Base-by-base conservation (phyloP, 2,113 vertebrate genomes). In the Malurus elegans region DNA sequence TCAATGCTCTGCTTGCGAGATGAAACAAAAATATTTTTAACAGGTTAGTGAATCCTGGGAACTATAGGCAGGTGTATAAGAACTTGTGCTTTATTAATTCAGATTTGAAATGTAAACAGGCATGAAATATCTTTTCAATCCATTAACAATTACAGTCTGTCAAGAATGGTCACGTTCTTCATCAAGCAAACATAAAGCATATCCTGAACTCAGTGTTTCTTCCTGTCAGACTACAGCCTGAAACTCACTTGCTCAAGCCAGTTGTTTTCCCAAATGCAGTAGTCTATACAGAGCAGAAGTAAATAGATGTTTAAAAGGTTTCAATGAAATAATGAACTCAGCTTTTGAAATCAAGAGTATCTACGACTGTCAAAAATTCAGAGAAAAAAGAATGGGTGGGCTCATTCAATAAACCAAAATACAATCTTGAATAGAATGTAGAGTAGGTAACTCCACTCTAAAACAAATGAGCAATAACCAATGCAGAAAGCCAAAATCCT, bases 111-210 rank as follows among this genome's bases (percentile, higher is more conserved):
- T 85, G 83, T 26, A 94, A 95, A 56, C 8, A 70, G 11, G 40
- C 38, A 18, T 24, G 17, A 90, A 88, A 54, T 45, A 40, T 3
- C 23, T 40, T 88, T 89, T 74, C 48, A 79, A 86, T 62, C 93
- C 92, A 96, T 93, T 97, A 95, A 96, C 97, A 96, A 96, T 86
- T 82, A 74, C 45, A 72, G 64, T 92, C 92, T 82, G 34, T 24
- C 66, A 80, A 76, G 45, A 95, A 95, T 78, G n/a, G 66, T 81
- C 93, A 12, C 3, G 0, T 93, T 96, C 90, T 91, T 91, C 89
- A 75, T 36, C 76, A 84, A 90, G 78, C 36, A 79, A 83, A 79
- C 67, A 90, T 28, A 85, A 92, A 95, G 69, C 56, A 73, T 15
- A 3, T 73, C 82, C 71, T 73, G 54, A 76, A 86, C 8, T 17